Evolutionary conservation across 2,113 vertebrate species (phyloP).

Genomic region (Xiphophorus hellerii): DNA sequence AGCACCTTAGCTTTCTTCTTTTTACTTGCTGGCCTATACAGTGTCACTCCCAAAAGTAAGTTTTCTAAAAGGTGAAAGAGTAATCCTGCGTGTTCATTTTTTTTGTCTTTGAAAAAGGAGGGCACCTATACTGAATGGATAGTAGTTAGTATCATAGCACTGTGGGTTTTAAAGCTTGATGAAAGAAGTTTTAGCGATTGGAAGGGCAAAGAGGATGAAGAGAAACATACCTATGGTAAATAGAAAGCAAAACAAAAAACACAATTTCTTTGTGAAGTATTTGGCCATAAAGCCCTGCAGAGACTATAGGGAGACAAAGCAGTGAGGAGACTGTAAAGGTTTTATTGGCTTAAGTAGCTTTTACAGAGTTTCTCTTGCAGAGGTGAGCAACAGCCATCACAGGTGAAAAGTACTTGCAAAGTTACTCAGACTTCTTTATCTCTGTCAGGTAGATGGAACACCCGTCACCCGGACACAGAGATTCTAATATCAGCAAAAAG

Average conservation of each 20-base stretch:
- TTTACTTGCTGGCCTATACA: constrained; percentile 7
- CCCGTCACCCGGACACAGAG: constrained; percentile 38
- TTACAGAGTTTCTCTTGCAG: constrained; percentile 43
- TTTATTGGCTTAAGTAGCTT: constrained; percentile 38
- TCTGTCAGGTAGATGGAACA: constrained; percentile 63
- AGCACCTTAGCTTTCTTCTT: constrained; percentile 45
- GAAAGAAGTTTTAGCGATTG: constrained; percentile 42
- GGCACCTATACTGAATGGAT: constrained; percentile 9
- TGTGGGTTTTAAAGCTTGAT: constrained; percentile 14
- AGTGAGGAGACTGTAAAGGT: constrained; percentile 50
- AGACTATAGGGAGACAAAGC: constrained; percentile 28
- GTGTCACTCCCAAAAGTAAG: constrained; percentile 45
- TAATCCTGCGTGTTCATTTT: constrained; percentile 16
- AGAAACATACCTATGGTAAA: constrained; percentile 1
- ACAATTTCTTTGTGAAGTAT: constrained; percentile 39
- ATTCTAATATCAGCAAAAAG: constrained; percentile 57
- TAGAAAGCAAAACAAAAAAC: constrained; percentile 19
- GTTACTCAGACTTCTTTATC: constrained; percentile 38
- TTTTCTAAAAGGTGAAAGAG: constrained; percentile 59
- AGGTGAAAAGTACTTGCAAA: constrained; percentile 53
- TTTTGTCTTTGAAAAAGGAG: constrained; percentile 16
- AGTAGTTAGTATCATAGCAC: constrained; percentile 4
- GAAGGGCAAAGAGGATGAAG: constrained; percentile 32
- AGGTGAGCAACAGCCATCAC: constrained; percentile 33
- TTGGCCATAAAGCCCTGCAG: constrained; percentile 35